Conservation (phyloP, 2,797 vertebrate species). For the Menidia menidia region DNA sequence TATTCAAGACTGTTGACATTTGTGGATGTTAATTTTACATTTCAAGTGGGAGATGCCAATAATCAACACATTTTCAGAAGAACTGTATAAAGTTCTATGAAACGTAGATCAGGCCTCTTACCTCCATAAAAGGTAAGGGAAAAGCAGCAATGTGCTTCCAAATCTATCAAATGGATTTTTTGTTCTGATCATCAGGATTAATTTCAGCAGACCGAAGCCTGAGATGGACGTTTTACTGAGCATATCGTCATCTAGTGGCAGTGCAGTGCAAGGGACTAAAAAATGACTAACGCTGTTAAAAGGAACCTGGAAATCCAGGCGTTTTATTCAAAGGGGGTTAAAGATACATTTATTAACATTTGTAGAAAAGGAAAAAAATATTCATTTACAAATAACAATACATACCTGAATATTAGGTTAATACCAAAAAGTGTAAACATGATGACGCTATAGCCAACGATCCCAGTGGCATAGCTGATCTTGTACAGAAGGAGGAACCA, state of each 20-base stretch:
- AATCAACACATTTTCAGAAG: too few species aligned
- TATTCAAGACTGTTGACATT: too few species aligned
- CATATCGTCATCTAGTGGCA: slow-evolving; percentile 39
- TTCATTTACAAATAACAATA: slow-evolving; percentile 13
- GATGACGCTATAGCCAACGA: slow-evolving; percentile 94
- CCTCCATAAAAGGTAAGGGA: too few species aligned
- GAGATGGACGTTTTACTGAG: too few species aligned
- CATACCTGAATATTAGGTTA: slow-evolving; percentile 96
- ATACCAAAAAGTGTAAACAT: slow-evolving; percentile 99
- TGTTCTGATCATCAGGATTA: too few species aligned
- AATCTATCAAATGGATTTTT: too few species aligned
- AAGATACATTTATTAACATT: background rate
- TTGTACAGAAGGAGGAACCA: slow-evolving; percentile 99
- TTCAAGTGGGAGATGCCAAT: too few species aligned
- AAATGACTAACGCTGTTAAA: background rate
- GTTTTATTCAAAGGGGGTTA: background rate
- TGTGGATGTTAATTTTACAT: too few species aligned
- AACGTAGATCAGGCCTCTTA: too few species aligned
- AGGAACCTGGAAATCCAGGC: background rate
- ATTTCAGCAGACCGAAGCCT: too few species aligned
- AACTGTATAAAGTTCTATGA: too few species aligned
- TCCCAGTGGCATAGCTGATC: slow-evolving; percentile 96
- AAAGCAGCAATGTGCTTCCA: too few species aligned
- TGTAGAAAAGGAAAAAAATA: background rate
- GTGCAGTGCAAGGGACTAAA: background rate